Evolutionary conservation across 2,888 invertebrate species (phyloP), one percentile per base, ranked within the genome.

Genomic region (Palloptera scutellata): DNA sequence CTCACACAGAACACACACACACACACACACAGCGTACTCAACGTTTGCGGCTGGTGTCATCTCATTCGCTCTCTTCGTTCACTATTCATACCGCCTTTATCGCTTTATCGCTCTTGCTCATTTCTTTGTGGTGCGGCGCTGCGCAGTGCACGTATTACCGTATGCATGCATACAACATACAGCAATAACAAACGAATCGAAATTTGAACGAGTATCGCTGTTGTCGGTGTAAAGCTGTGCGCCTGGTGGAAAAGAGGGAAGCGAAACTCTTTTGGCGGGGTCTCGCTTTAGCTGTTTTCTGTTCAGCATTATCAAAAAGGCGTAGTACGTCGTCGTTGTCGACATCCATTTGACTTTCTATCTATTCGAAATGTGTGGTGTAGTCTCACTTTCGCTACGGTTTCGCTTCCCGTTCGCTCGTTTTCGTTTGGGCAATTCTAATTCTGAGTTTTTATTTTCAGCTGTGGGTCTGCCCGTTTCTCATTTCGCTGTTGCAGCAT

Each of bases 201-300:
- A 48, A 40, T 54, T 15, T 30, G n/a, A 41, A 40, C 15, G 15
- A 11, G 30, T 42, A n/a, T 76, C 78, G 76, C 76, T 77, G 74
- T 73, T 72, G 75, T 72, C 70, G 75, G 66, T 70, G 64, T 66
- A 69, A 67, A 64, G 45, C 79, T 84, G 84, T 5, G 73, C 74
- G 77, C 84, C 81, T 84, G 79, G 78, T 83, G 77, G 78, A 84
- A 84, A 84, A 84, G 84, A 84, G 84, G 84, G 84, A 84, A 84
- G 84, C 84, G 78, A 81, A 80, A 80, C 82, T 83, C 82, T 84
- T 84, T 84, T 84, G 84, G 84, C 84, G 84, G 84, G 84, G 84
- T 84, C 81, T 84, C 79, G 82, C 30, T 30, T 82, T 83, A 55
- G 59, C 59, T 66, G 48, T 67, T 83, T 83, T 69, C 71, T 71